Evolutionary conservation across 2,797 vertebrate species (phyloP).

Genomic region (Microtus agrestis): DNA sequence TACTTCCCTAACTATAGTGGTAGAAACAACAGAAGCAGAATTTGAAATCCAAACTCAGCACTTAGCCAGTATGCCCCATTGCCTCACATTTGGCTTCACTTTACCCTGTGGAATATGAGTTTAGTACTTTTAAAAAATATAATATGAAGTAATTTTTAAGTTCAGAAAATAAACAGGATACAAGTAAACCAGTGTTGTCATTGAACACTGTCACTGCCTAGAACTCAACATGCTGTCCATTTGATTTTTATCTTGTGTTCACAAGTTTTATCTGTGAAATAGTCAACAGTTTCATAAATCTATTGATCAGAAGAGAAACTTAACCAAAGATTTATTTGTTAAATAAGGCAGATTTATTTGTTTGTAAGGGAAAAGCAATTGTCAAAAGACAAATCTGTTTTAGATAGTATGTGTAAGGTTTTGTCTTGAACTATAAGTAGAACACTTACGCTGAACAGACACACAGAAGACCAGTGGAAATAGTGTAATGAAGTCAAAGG

Average conservation of each 20-base stretch:
- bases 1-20: no score
- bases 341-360: slow-evolving; percentile 2
- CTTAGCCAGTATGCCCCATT: neutral
- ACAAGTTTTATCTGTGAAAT: slow-evolving; percentile 4
- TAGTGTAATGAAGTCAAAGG: neutral
- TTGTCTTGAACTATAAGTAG: slow-evolving; percentile 46
- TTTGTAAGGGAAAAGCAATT: slow-evolving; percentile 40
- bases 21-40: slow-evolving; percentile 14
- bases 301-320: slow-evolving; percentile 43
- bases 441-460: neutral
- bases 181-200: slow-evolving; percentile 46
- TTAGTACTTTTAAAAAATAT: slow-evolving; percentile 31
- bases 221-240: neutral
- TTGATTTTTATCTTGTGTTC: slow-evolving; percentile 58
- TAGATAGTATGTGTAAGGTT: neutral
- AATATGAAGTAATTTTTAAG: slow-evolving; percentile 58
- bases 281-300: neutral
- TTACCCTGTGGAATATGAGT: neutral
- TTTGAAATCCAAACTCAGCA: slow-evolving; percentile 8
- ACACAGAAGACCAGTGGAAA: slow-evolving; percentile 37
- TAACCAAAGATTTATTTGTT: neutral
- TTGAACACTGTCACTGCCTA: neutral
- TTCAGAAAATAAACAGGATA: slow-evolving; percentile 31
- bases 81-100: slow-evolving; percentile 28
- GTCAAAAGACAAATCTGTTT: slow-evolving; percentile 19